These are phyloP conservation scores for Drosophila seguyi DNA, from an alignment of 1,140 invertebrate genomes.

Conservation along the genomic window DNA sequence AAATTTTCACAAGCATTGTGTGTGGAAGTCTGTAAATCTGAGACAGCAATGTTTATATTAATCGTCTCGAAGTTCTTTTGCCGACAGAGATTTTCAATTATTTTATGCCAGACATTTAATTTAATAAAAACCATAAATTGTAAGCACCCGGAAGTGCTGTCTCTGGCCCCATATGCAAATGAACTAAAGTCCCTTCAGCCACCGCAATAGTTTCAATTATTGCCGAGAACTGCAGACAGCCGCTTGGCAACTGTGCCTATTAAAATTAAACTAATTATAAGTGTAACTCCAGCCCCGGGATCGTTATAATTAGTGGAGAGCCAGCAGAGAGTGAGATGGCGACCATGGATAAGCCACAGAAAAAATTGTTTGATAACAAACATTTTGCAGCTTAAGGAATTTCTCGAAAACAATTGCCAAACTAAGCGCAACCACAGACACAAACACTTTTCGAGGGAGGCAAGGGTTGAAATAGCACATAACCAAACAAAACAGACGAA, in stretches of 20 bases:
- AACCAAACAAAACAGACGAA: slow-evolving; percentile 54
- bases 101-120: slow-evolving; percentile 46
- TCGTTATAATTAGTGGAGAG: slow-evolving; percentile 41
- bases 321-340: background rate
- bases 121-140: slow-evolving; percentile 34
- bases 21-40: slow-evolving; percentile 22
- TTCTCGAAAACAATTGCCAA: slow-evolving; percentile 60
- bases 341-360: slow-evolving; percentile 7
- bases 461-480: slow-evolving; percentile 21
- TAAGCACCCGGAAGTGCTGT: slow-evolving; percentile 3
- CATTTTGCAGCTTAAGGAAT: slow-evolving; percentile 62
- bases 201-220: slow-evolving; percentile 42
- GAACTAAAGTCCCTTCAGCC: slow-evolving; percentile 5
- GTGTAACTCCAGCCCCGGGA: slow-evolving; percentile 10
- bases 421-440: slow-evolving; percentile 56
- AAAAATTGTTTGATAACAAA: slow-evolving; percentile 56
- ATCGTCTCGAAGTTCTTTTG: slow-evolving; percentile 4
- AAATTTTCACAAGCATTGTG: slow-evolving; percentile 29
- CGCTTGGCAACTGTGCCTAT: slow-evolving; percentile 29
- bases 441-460: slow-evolving; percentile 22
- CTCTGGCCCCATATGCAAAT: slow-evolving; percentile 31
- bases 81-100: slow-evolving; percentile 29
- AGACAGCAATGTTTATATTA: slow-evolving; percentile 43
- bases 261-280: slow-evolving; percentile 53
- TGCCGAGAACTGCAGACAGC: slow-evolving; percentile 14